A percentile compares a stretch with the other conserved stretches of the same genome.
These are phyloP conservation scores for Cyclophora punctaria DNA, from an alignment of 2,888 invertebrate genomes.

Conservation along the genomic window DNA sequence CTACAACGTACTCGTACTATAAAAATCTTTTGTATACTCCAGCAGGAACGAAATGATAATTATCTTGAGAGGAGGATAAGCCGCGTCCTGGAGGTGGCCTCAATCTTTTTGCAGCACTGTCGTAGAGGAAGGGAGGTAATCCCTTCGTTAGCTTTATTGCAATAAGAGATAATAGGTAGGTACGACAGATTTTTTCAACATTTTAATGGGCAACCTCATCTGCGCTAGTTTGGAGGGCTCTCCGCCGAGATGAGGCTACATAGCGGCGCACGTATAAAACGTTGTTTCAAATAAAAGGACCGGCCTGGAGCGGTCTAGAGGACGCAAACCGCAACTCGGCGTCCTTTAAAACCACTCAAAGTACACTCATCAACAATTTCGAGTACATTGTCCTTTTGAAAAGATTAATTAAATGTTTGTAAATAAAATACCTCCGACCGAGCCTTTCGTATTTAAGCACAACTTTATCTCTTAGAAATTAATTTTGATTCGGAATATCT, in stretches of 20 bases:
- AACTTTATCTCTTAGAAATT: too few species aligned
- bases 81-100: constrained; percentile 13
- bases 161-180: constrained; percentile 9
- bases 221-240: constrained; percentile 12
- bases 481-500: too few species aligned
- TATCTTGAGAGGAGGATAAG: constrained; percentile 10
- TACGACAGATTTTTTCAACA: constrained; percentile 12
- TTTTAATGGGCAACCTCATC: constrained; percentile 17
- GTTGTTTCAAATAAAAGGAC: constrained; percentile 20
- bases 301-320: constrained; percentile 23
- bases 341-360: constrained; percentile 21
- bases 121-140: constrained; percentile 23
- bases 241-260: constrained; percentile 24
- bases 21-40: background rate
- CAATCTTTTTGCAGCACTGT: constrained; percentile 7
- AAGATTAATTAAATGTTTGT: constrained; percentile 3
- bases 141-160: constrained; percentile 30
- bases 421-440: too few species aligned
- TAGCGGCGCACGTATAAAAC: constrained; percentile 16
- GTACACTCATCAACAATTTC: constrained; percentile 22
- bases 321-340: constrained; percentile 20
- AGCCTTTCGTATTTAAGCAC: too few species aligned
- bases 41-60: constrained; percentile 4
- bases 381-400: constrained; percentile 11
- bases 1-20: constrained; percentile 1